Base-by-base conservation (phyloP, 1,140 invertebrate genomes). In the Calosoma granatense region DNA sequence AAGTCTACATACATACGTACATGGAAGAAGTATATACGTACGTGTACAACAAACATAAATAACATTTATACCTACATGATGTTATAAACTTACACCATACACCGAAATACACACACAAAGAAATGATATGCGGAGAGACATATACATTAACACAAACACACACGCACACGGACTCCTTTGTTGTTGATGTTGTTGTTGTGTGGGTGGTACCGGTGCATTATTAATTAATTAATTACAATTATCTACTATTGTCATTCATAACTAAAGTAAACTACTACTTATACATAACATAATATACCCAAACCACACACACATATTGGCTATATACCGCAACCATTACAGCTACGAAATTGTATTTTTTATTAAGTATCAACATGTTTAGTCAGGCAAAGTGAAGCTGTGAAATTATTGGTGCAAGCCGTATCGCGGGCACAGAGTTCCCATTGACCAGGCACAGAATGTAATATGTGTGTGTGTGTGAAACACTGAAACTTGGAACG, bases 41-140 rank as follows among this genome's bases (percentile, higher is more conserved):
- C n/a, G n/a, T n/a, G n/a, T n/a, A n/a, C n/a, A n/a, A n/a, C n/a
- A n/a, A n/a, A n/a, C n/a, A n/a, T n/a, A n/a, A n/a, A n/a, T n/a
- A n/a, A n/a, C 65, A 70, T 65, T 59, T 70, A 66, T 56, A 70
- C 69, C 47, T 70, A 70, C 57, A 61, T 64, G 26, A 66, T 68
- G 58, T 67, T n/a, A n/a, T n/a, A n/a, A 64, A 65, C 61, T 56
- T 30, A 30, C 26, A 30, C 14, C 4, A 30, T n/a, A n/a, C n/a
- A n/a, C n/a, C n/a, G n/a, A n/a, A n/a, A n/a, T n/a, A n/a, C n/a
- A n/a, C 26, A 6, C 4, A 47, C 6, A 6, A 47, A 47, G n/a
- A 36, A 36, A 36, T 9, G n/a, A 36, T n/a, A n/a, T n/a, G 26
- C 15, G 17, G 9, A 47, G 9, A 47, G 9, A 47, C 41, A 47